phyloP scores from a whole-genome alignment of 2,113 vertebrate genomes.

The Oceanites oceanicus region DNA sequence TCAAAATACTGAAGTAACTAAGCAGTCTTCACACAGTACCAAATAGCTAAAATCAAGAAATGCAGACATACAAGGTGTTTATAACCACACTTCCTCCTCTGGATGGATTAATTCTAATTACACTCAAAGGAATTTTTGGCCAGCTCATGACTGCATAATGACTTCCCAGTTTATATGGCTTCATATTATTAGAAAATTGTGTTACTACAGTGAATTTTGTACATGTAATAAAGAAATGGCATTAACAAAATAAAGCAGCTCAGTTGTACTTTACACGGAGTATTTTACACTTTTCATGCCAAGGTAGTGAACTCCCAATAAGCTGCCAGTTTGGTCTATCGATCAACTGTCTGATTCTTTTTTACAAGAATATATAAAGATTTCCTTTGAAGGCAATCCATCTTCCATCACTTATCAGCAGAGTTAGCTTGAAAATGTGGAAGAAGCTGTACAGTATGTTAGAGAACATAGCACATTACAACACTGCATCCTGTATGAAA shows the following conservation, averaged over 20 bases:
- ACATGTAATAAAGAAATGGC: neutral
- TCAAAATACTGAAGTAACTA: neutral
- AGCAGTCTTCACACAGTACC: neutral
- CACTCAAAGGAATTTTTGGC: neutral
- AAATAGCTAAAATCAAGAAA: neutral
- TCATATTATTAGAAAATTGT: neutral
- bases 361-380: neutral
- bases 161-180: neutral
- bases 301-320: neutral
- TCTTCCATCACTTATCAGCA: neutral
- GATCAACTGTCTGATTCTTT: neutral
- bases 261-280: neutral
- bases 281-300: neutral
- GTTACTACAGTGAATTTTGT: neutral
- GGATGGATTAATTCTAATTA: neutral
- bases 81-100: neutral
- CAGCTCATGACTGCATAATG: neutral
- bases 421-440: neutral
- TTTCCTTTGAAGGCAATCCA: neutral
- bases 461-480: neutral
- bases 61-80: neutral
- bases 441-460: neutral
- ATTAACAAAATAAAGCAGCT: neutral
- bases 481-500: neutral
- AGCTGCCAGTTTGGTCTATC: neutral